phyloP scores from a whole-genome alignment of 2,888 invertebrate species.

The Busseola fusca region DNA sequence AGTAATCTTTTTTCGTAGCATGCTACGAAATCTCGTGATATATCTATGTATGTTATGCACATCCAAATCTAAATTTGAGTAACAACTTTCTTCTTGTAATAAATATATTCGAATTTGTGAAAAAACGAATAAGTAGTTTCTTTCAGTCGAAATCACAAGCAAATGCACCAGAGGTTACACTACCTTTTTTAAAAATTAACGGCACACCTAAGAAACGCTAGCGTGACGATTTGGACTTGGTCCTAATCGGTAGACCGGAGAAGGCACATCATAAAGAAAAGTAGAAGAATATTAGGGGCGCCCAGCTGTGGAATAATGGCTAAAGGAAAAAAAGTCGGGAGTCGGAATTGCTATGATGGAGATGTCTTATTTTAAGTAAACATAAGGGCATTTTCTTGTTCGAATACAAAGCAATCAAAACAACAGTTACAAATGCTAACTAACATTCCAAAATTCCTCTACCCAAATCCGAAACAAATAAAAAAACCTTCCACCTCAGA shows the following conservation, averaged over 20 bases:
- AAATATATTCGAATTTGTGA: background rate
- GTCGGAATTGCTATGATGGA: no score
- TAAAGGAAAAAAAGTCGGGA: background rate
- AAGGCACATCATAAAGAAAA: no score
- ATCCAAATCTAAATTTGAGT: background rate
- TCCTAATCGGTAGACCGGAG: no score
- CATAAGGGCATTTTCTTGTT: background rate
- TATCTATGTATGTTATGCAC: background rate
- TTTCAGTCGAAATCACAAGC: background rate
- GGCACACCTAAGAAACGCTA: no score
- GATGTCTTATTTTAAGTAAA: background rate
- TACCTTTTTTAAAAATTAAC: background rate
- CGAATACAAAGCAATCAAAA: constrained; percentile 1
- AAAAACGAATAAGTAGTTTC: background rate
- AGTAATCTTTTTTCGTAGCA: constrained; percentile 1
- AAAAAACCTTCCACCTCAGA: constrained; percentile 16
- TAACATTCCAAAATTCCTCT: background rate
- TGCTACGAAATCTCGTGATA: constrained; percentile 9
- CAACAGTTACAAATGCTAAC: background rate
- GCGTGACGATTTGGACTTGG: no score
- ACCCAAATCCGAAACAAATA: constrained; percentile 1
- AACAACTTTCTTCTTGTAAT: background rate
- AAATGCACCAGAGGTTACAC: background rate
- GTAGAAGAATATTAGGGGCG: no score
- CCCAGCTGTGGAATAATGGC: no score